These are phyloP conservation scores for Apocheima hispidaria DNA, from an alignment of 2,888 invertebrate genomes.

Conservation along the genomic window DNA sequence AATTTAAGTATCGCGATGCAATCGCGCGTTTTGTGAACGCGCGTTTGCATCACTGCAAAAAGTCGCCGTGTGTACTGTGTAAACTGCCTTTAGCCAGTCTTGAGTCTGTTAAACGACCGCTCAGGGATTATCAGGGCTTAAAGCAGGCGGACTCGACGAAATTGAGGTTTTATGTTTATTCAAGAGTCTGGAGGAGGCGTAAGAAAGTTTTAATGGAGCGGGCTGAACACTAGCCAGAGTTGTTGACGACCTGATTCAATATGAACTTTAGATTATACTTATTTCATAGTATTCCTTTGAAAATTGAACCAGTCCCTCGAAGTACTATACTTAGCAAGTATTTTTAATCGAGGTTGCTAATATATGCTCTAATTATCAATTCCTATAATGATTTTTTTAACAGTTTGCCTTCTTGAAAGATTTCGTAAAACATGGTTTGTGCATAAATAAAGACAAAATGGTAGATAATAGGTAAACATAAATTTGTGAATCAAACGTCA, in stretches of 20 bases:
- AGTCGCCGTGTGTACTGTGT: not conserved
- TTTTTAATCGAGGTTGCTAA: no score
- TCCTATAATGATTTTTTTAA: no score
- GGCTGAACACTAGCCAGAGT: constrained; percentile 10
- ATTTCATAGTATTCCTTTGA: not conserved
- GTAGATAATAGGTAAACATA: not conserved
- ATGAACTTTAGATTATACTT: not conserved
- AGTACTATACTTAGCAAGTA: no score
- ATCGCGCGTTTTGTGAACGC: no score
- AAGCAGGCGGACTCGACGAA: constrained; percentile 37
- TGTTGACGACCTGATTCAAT: constrained; percentile 20
- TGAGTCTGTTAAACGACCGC: constrained; percentile 42
- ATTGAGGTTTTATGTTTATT: constrained; percentile 42
- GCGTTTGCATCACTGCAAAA: no score
- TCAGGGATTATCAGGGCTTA: constrained; percentile 44
- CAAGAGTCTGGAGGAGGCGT: constrained; percentile 29
- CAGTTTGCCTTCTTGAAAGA: no score
- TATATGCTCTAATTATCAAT: no score
- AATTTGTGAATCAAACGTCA: not conserved
- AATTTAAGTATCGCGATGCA: no score
- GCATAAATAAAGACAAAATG: no score
- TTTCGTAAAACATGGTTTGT: no score
- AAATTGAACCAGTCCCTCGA: no score
- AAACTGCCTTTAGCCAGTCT: not conserved
- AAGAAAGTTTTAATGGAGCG: constrained; percentile 36